These are phyloP conservation scores for Nemotelus pantherinus DNA, from an alignment of 2,888 invertebrate species.

Conservation along the genomic window DNA sequence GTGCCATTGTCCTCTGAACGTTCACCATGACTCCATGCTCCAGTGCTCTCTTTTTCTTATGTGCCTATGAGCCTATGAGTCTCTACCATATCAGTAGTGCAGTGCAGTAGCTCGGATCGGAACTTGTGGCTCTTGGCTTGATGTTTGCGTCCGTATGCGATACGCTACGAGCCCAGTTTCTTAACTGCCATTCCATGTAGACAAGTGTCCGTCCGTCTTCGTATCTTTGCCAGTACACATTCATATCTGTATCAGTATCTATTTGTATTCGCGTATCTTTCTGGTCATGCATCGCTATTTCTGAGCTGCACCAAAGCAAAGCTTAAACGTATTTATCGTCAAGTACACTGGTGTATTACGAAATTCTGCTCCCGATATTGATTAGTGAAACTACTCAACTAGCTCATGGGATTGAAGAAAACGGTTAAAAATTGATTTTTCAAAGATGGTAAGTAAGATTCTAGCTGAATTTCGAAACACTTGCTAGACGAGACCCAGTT, in stretches of 20 bases:
- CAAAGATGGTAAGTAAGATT: no score
- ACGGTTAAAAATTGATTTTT: no score
- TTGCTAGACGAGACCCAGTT: no score
- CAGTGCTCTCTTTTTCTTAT: slow-evolving; percentile 50
- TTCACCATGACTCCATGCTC: slow-evolving; percentile 52
- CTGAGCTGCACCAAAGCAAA: background rate
- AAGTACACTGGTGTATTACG: background rate
- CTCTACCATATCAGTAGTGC: background rate
- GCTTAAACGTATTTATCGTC: slow-evolving; percentile 5
- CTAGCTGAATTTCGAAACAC: no score
- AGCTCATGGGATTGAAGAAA: no score
- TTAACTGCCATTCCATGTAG: slow-evolving; percentile 33
- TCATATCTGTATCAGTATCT: background rate
- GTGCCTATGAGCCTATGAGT: slow-evolving; percentile 27
- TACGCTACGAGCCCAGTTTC: slow-evolving; percentile 22
- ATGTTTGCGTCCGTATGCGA: background rate
- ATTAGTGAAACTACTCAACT: no score
- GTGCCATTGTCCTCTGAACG: slow-evolving; percentile 50
- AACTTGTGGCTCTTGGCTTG: slow-evolving; percentile 3
- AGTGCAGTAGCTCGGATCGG: slow-evolving; percentile 18
- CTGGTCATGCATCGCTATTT: background rate
- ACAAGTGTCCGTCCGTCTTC: slow-evolving; percentile 27
- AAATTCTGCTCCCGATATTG: no score
- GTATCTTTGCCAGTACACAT: background rate
- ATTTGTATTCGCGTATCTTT: slow-evolving; percentile 5